Base-by-base conservation (phyloP, 2,797 vertebrate species). In the Takifugu ocellatus region DNA sequence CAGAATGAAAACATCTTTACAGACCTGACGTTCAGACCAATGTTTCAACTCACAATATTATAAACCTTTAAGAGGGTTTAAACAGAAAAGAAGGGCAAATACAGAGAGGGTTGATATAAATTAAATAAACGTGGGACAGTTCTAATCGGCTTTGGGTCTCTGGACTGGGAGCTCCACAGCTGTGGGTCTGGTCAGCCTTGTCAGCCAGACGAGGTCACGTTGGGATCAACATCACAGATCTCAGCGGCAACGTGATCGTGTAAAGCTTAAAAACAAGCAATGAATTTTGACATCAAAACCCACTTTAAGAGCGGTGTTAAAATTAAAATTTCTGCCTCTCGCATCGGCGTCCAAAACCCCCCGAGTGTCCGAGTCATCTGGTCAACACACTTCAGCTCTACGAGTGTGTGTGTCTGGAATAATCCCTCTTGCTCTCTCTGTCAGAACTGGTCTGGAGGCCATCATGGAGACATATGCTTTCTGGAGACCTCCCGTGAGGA, bases 391-490 rank as follows among this genome's bases (percentile, higher is more conserved):
- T 46, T 4, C 12, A 14, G 36, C 2, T 46, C 10, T 46, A 2
- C 11, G n/a, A 1, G 16, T 46, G 44, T 46, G 44, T 21, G 16
- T 10, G 36, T 46, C 17, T 46, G 44, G 49, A 60, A 46, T 25
- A 0, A 11, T 81, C 78, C 60, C 21, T 70, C n/a, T 56, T 58
- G 5, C 9, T 66, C 17, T 65, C 14, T 63, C 8, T 42, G 26
- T 68, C 86, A 99, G 97, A 86, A 98, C 97, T 0, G 97, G 97
- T 49, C 90, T 98, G 86, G 97, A 99, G 91, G 97, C 97, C 29
- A 99, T 99, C 80, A 99, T 99, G 97, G 97, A 99, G 90, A 98
- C 97, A 2, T 99, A 99, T 0, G 97, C 97, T 0, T 99, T 99
- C 85, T 99, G 97, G 97, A 98, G 97, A 90, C 97, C 97, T 57